phyloP scores from a whole-genome alignment of 2,888 invertebrate species.

The Sphaerophoria taeniata region DNA sequence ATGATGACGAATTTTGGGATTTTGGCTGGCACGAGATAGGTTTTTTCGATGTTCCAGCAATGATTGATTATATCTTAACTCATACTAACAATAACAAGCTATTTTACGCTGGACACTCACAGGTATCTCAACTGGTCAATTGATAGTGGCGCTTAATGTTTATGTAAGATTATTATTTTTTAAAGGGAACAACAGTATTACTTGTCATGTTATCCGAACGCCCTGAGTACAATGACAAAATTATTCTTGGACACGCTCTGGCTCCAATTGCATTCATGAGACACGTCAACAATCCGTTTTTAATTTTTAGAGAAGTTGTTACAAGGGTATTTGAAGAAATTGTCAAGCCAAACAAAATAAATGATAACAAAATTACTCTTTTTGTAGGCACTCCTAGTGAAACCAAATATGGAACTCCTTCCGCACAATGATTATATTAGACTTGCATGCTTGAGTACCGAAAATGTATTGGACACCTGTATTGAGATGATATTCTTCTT shows the following conservation, averaged over 20 bases:
- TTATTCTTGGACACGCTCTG: slow-evolving; percentile 87
- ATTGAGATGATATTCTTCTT: too few relatives aligned
- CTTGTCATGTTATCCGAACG: slow-evolving; percentile 87
- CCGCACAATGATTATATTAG: too few relatives aligned
- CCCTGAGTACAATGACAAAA: slow-evolving; percentile 87
- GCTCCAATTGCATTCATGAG: slow-evolving; percentile 88
- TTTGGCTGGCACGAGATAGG: slow-evolving; percentile 90
- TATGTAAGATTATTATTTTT: not conserved
- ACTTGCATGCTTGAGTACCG: too few relatives aligned
- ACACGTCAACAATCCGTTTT: slow-evolving; percentile 84
- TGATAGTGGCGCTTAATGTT: not conserved
- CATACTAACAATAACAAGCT: slow-evolving; percentile 85
- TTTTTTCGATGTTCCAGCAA: slow-evolving; percentile 89
- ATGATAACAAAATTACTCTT: too few relatives aligned
- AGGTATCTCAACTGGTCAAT: slow-evolving; percentile 76
- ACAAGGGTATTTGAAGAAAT: not conserved
- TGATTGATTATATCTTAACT: slow-evolving; percentile 88
- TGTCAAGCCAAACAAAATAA: not conserved
- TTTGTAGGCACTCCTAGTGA: too few relatives aligned
- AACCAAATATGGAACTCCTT: too few relatives aligned
- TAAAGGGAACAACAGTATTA: slow-evolving; percentile 87
- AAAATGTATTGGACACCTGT: too few relatives aligned
- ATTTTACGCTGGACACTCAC: slow-evolving; percentile 92
- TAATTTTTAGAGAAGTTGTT: slow-evolving; percentile 82
- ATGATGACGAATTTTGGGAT: slow-evolving; percentile 85